Evolutionary conservation across 1,140 invertebrate species (phyloP), one percentile per base, ranked within the genome.

Genomic region (Caerostris extrusa): DNA sequence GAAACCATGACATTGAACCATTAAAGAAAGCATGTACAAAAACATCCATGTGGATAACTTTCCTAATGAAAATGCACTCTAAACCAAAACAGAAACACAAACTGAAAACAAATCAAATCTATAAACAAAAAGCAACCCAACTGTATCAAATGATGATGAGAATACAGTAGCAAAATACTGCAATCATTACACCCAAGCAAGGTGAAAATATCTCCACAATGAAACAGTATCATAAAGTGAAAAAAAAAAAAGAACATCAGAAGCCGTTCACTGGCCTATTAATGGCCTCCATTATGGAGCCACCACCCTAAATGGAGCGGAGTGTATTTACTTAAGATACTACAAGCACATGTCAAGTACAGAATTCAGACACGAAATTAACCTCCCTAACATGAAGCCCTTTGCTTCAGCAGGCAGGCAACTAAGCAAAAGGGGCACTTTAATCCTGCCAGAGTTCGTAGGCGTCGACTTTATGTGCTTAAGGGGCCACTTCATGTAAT

Each of bases 401-500:
- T 34, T 34, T 34, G 34, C 34, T 34, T 34, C 34, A 34, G 34
- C 4, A 19, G 19, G n/a, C 17, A 34, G 60, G 50, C 60, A 53
- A 69, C 87, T 7, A 69, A 69, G 87, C 87, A 61, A 89, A 67
- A 69, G n/a, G 60, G 34, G 64, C 17, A 69, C 53, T 90, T 69
- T 56, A 34, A 8, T 12, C 50, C 14, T 3, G 8, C 10, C 10
- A 14, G 34, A 19, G 64, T 56, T 50, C 34, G 71, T 77, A 64
- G 61, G 64, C 61, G 87, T 53, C 64, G 14, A 7, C 61, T 90
- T 92, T 85, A 85, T 81, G 82, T 92, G 85, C 82, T 92, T 86
- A 85, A 71, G 53, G 56, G 55, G 61, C 55, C 91, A 92, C 91
- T 92, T 92, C 67, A 57, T 67, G 82, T 92, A 92, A 92, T 92